Evolutionary conservation across 2,888 invertebrate genomes (phyloP), one percentile per base, ranked within the genome.

Genomic region (Leptarthrus brevirostris): DNA sequence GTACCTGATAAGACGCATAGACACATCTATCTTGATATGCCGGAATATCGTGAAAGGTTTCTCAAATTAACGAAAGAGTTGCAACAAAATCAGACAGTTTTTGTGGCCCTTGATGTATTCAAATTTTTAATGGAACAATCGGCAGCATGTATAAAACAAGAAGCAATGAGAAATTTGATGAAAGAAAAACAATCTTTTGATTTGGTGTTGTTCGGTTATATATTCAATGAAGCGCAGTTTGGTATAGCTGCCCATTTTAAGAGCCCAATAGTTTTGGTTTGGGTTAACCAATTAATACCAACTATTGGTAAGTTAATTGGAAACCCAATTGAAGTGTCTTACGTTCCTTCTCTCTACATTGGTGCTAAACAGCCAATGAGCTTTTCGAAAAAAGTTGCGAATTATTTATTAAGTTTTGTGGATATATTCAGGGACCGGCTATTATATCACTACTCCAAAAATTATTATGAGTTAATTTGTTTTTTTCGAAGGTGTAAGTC

Each of bases 181-280:
- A 52, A 73, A 1, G 77, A 73, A 2, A 76, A 69, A 3, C 30
- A 69, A 4, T 20, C 12, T 0, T 84, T 81, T 8, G 84, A 84
- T 78, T 76, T 83, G n/a, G 74, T 84, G 2, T 74, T 84, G 2
- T 30, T 82, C 20, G 85, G 83, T 6, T 80, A 80, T 47, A 78
- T 82, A 22, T 74, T 81, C 22, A 84, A 82, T 56, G 82, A 83
- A 2, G 81, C 80, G 18, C 79, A 81, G 24, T 12, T 84, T 40
- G 85, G 85, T 16, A 22, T 85, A 14, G 82, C 80, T 0, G 80
- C 79, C 0, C 83, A 84, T 52, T 80, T 84, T 26, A 78, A 81
- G 0, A 81, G 81, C 70, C 85, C 85, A 0, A 58, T 78, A 5
- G 79, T 79, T 8, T 74, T 83, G 0, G 74, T 82, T 12, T 78